phyloP scores from a whole-genome alignment of 2,888 invertebrate species.

The Dioctria rufipes region DNA sequence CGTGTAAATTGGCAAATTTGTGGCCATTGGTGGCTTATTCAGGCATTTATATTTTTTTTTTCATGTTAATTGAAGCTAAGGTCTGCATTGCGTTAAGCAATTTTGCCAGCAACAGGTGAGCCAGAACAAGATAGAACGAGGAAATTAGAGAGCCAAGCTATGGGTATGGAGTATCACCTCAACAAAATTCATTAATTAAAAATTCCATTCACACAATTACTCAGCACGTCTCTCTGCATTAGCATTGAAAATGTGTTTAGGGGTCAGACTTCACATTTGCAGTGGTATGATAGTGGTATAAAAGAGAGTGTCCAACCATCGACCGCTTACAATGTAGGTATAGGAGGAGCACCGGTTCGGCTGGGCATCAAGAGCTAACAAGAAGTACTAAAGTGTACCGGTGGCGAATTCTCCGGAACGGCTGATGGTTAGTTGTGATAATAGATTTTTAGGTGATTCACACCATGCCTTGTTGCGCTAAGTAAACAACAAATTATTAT shows the following conservation, averaged over 20 bases:
- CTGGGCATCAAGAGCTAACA: constrained; percentile 22
- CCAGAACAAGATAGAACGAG: not conserved
- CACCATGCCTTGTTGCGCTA: constrained; percentile 39
- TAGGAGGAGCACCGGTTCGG: not conserved
- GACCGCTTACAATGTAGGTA: not conserved
- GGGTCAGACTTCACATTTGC: constrained; percentile 52
- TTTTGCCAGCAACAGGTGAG: constrained; percentile 31
- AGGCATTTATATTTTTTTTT: constrained; percentile 18
- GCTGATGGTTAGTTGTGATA: constrained; percentile 18
- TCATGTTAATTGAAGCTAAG: constrained; percentile 28
- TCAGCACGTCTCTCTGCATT: constrained; percentile 52
- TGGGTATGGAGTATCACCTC: not conserved
- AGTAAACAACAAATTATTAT: constrained; percentile 40
- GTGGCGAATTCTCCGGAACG: constrained; percentile 50
- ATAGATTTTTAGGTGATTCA: constrained; percentile 45
- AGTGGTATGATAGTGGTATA: not conserved
- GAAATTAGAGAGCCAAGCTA: constrained; percentile 26
- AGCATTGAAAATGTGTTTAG: constrained; percentile 58
- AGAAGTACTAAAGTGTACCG: constrained; percentile 45
- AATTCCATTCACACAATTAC: constrained; percentile 54
- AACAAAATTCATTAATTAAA: constrained; percentile 49
- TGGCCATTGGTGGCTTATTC: constrained; percentile 20
- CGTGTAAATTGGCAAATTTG: constrained; percentile 45
- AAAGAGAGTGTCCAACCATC: constrained; percentile 20
- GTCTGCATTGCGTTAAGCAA: not conserved